Percentiles rank a stretch among this genome's conserved stretches.
Evolutionary conservation across 2,113 vertebrate species (phyloP).

Genomic region (Dolichotis patagonum): DNA sequence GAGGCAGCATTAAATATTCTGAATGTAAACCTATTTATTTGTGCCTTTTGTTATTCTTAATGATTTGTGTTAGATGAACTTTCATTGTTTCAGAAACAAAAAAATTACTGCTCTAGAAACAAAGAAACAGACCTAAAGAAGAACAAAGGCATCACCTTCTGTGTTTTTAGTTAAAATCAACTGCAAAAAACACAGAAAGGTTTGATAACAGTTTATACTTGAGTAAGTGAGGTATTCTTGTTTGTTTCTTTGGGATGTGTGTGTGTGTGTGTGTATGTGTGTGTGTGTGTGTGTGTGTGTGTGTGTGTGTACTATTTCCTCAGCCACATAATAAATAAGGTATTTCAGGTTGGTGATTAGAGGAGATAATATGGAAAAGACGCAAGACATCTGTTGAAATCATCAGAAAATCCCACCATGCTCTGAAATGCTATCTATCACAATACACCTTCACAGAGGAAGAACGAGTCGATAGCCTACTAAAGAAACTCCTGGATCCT

Average conservation of each 20-base stretch:
- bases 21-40: not conserved
- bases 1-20: not conserved
- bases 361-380: not conserved
- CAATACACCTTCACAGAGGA: not conserved
- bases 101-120: not conserved
- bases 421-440: not conserved
- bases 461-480: not conserved
- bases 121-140: not conserved
- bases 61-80: not conserved
- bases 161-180: not conserved
- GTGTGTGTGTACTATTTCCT: not conserved
- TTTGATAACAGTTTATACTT: not conserved
- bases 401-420: not conserved
- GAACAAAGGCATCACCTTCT: not conserved
- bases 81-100: not conserved
- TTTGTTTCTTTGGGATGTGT: not conserved
- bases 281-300: not conserved
- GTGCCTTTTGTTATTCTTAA: not conserved
- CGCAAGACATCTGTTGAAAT: not conserved
- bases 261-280: not conserved
- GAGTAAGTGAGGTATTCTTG: not conserved
- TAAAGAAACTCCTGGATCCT: not conserved
- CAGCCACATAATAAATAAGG: not conserved
- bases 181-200: not conserved
- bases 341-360: not conserved